These are phyloP conservation scores for Vulpes ferrilata DNA, from an alignment of 2,113 vertebrate species.

Conservation along the genomic window DNA sequence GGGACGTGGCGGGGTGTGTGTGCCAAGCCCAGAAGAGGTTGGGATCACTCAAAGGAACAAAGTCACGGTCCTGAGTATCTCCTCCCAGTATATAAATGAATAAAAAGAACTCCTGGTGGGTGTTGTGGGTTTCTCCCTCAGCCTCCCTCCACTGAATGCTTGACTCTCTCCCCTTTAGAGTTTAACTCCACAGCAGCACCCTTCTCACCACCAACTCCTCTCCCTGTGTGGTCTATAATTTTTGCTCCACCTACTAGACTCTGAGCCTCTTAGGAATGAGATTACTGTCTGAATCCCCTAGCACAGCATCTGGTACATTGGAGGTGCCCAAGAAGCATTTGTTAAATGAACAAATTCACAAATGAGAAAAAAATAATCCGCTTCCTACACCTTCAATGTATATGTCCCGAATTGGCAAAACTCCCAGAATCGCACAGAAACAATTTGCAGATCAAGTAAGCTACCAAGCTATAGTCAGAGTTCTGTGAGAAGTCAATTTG, in stretches of 20 bases:
- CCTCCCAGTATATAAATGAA: background rate
- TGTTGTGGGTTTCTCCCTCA: background rate
- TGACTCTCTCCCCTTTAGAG: background rate
- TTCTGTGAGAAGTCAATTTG: background rate
- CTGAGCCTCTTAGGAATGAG: background rate
- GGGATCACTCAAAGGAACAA: background rate
- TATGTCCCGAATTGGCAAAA: slow-evolving; percentile 15
- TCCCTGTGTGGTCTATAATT: background rate
- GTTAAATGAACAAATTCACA: slow-evolving; percentile 25
- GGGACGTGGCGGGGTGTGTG: background rate
- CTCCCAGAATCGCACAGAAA: slow-evolving; percentile 55
- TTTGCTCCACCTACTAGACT: background rate
- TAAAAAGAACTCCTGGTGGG: background rate
- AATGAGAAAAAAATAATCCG: background rate
- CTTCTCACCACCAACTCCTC: background rate
- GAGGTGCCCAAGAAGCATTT: background rate
- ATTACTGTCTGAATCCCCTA: background rate
- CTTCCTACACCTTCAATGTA: background rate
- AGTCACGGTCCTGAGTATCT: background rate
- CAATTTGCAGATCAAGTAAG: slow-evolving; percentile 7
- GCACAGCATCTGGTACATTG: background rate
- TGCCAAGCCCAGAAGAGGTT: background rate
- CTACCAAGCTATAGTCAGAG: background rate
- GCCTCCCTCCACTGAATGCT: background rate
- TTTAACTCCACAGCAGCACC: background rate